Conservation (phyloP, 2,888 invertebrate genomes). For the Macaria liturata region DNA sequence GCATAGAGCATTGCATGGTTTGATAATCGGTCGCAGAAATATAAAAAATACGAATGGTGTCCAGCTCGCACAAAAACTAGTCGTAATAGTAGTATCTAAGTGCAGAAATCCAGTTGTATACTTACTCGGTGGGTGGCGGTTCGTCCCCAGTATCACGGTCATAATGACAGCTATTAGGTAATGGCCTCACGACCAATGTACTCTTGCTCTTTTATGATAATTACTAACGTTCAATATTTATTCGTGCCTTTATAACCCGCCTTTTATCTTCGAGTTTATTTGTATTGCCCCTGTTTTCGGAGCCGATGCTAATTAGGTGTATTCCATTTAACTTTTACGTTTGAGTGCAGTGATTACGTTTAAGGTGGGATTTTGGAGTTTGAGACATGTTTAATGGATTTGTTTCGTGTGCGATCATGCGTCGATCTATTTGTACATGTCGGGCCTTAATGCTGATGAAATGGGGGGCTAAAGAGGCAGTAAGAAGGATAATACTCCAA, state of each 20-base stretch:
- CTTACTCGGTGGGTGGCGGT: conserved; percentile 63
- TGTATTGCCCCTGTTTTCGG: conserved; percentile 61
- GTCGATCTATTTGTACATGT: conserved; percentile 27
- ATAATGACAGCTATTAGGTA: conserved; percentile 78
- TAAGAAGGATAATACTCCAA: no score
- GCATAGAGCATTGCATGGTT: no score
- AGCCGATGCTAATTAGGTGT: conserved; percentile 60
- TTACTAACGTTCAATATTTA: conserved; percentile 77
- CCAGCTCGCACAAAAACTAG: no score
- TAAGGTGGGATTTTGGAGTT: conserved; percentile 18
- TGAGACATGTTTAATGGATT: conserved; percentile 25
- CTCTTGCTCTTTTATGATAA: conserved; percentile 68
- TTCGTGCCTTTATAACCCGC: conserved; percentile 63
- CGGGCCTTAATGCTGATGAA: conserved; percentile 34
- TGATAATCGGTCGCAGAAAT: no score
- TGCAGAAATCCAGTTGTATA: conserved; percentile 49
- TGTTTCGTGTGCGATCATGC: conserved; percentile 22
- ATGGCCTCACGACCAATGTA: conserved; percentile 62
- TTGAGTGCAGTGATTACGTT: conserved; percentile 41
- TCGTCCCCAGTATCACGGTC: conserved; percentile 56
- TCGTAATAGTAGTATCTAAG: conserved; percentile 41
- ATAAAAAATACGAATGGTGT: no score
- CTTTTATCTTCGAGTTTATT: conserved; percentile 75
- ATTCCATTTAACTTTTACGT: conserved; percentile 48
- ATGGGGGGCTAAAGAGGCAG: conserved; percentile 5